Evolutionary conservation across 92 coral and sea anemone genomes (phyloP).

Genomic region (Phymanthus crucifer): DNA sequence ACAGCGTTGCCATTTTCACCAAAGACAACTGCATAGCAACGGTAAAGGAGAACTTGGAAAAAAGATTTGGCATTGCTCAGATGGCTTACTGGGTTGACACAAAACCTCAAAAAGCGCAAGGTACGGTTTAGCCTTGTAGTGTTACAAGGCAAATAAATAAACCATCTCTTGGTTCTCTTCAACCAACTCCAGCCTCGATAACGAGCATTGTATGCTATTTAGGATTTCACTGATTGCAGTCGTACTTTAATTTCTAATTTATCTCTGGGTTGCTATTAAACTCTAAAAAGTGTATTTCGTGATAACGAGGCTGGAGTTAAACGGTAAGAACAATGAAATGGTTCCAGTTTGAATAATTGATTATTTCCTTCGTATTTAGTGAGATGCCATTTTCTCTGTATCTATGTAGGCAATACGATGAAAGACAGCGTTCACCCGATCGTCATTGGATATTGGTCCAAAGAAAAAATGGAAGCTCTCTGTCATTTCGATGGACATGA

Average conservation of each 20-base stretch:
- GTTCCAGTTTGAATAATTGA: too few relatives aligned
- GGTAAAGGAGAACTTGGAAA: background rate
- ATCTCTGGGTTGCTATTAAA: background rate
- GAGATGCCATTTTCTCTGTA: background rate
- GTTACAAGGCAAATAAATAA: background rate
- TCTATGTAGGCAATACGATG: background rate
- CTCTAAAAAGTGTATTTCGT: too few relatives aligned
- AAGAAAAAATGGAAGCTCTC: conserved; percentile 8
- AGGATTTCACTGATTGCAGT: too few relatives aligned
- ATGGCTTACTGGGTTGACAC: conserved; percentile 11
- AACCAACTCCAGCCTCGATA: too few relatives aligned
- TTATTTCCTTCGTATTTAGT: too few relatives aligned
- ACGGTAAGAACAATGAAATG: too few relatives aligned
- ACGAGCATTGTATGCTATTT: too few relatives aligned
- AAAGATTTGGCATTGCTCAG: background rate
- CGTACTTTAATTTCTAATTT: background rate
- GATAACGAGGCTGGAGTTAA: too few relatives aligned
- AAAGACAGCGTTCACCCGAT: background rate
- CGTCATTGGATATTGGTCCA: conserved; percentile 24
- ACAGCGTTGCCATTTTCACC: background rate
- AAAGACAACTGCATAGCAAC: background rate
- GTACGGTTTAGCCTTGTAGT: background rate
- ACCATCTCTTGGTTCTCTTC: background rate
- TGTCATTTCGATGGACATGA: conserved; percentile 24
- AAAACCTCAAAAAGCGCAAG: conserved; percentile 4